phyloP scores from a whole-genome alignment of 2,797 vertebrate species.

The Borostomias antarcticus region DNA sequence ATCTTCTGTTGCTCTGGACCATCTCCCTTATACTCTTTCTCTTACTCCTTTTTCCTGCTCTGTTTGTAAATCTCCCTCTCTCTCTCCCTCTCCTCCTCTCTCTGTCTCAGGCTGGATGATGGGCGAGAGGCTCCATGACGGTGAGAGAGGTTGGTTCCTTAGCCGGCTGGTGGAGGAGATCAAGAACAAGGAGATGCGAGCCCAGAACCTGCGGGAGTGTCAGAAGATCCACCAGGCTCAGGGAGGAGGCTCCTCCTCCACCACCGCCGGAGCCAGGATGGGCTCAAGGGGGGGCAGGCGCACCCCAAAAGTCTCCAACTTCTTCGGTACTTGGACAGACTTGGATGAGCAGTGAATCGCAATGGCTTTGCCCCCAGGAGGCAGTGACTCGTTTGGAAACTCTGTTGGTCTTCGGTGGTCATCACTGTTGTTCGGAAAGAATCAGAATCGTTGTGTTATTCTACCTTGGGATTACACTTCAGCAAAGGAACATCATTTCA shows the following conservation, averaged over 20 bases:
- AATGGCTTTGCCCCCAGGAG: slow-evolving; percentile 22
- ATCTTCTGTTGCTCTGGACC: too few species aligned
- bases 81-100: slow-evolving; percentile 5
- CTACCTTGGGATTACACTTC: neutral
- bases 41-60: neutral
- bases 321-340: slow-evolving; percentile 50
- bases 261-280: slow-evolving; percentile 34
- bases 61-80: too few species aligned
- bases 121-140: slow-evolving; percentile 92
- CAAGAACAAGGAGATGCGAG: slow-evolving; percentile 88
- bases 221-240: slow-evolving; percentile 90
- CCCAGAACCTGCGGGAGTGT: slow-evolving; percentile 92
- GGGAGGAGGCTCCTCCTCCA: slow-evolving; percentile 50
- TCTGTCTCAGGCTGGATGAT: slow-evolving; percentile 88
- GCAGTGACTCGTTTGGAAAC: slow-evolving; percentile 5
- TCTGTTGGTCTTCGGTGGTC: too few species aligned
- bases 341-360: slow-evolving; percentile 42
- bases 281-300: slow-evolving; percentile 59
- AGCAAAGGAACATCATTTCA: neutral
- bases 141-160: slow-evolving; percentile 96
- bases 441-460: slow-evolving; percentile 26
- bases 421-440: slow-evolving; percentile 25
- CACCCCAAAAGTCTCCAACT: slow-evolving; percentile 52
- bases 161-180: slow-evolving; percentile 91
- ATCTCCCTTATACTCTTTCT: too few species aligned